phyloP scores from a whole-genome alignment of 2,113 vertebrate species.

The Datnioides undecimradiatus region DNA sequence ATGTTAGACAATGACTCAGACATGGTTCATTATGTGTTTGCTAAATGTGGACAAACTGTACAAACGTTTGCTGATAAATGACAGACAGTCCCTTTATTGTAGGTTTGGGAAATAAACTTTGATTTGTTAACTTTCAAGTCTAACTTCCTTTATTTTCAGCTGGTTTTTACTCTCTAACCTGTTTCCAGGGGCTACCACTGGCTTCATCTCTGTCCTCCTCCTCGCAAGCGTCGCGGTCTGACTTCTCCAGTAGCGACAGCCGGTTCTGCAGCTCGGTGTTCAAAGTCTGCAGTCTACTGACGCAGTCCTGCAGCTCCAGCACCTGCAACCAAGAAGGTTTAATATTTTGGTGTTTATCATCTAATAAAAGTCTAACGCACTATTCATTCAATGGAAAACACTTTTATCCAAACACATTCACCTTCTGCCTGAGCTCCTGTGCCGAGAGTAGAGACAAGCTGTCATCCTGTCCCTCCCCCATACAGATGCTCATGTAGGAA shows the following conservation, averaged over 20 bases:
- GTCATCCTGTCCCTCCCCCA: slow-evolving; percentile 86
- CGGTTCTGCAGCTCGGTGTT: slow-evolving; percentile 85
- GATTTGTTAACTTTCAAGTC: not conserved
- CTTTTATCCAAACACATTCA: slow-evolving; percentile 49
- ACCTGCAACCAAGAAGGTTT: slow-evolving; percentile 79
- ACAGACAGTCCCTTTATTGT: not conserved
- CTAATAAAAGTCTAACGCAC: not conserved
- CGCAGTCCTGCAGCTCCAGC: slow-evolving; percentile 85
- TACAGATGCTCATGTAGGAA: slow-evolving; percentile 96
- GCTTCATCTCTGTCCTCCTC: slow-evolving; percentile 36
- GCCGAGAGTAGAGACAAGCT: slow-evolving; percentile 87
- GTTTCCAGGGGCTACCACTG: slow-evolving; percentile 38
- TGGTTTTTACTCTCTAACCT: slow-evolving; percentile 62
- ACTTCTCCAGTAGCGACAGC: slow-evolving; percentile 50
- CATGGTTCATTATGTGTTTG: slow-evolving; percentile 20
- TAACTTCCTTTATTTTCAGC: not conserved
- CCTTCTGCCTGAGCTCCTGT: slow-evolving; percentile 91
- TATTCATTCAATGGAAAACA: not conserved
- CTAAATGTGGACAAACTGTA: slow-evolving; percentile 32
- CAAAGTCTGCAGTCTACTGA: slow-evolving; percentile 84
- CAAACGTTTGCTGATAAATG: slow-evolving; percentile 18
- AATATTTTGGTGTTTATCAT: not conserved
- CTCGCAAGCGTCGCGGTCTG: not conserved
- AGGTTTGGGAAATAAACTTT: slow-evolving; percentile 8
- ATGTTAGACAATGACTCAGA: slow-evolving; percentile 63